Evolutionary conservation across 2,113 vertebrate genomes (phyloP).

Genomic region (Strix aluco): DNA sequence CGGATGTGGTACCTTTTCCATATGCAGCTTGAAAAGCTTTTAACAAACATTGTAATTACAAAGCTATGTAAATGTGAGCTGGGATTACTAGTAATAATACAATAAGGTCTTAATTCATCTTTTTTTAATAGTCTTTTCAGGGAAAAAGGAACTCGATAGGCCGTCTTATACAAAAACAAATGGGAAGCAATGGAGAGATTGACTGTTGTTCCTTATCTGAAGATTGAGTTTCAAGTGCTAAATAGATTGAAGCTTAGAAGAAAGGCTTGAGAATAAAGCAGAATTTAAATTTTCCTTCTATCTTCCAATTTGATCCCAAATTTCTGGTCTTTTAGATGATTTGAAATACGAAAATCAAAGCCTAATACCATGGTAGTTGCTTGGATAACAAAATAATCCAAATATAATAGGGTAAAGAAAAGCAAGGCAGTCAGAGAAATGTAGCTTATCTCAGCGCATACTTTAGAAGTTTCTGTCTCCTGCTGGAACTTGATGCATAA

Average conservation of each 20-base stretch:
- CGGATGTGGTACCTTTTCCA: background rate
- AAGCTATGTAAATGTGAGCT: background rate
- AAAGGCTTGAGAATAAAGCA: background rate
- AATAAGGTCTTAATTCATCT: background rate
- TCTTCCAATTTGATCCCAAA: background rate
- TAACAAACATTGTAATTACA: background rate
- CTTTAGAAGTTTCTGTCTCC: background rate
- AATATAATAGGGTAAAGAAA: background rate
- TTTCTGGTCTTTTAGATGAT: background rate
- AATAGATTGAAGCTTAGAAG: background rate
- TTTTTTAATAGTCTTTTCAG: background rate
- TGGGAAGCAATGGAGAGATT: background rate
- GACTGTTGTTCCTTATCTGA: background rate
- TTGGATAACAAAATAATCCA: background rate
- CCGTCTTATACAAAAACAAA: background rate
- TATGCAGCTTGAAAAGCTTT: background rate
- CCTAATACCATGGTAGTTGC: background rate
- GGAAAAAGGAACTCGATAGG: background rate
- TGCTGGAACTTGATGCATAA: background rate
- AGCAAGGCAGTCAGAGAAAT: background rate
- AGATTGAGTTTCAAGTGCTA: constrained; percentile 29
- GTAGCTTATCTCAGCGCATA: background rate
- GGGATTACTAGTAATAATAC: background rate
- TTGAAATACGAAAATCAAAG: constrained; percentile 5
- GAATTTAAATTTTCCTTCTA: background rate